Base-by-base conservation (phyloP, 2,113 vertebrate genomes). In the Tachysurus vachellii region DNA sequence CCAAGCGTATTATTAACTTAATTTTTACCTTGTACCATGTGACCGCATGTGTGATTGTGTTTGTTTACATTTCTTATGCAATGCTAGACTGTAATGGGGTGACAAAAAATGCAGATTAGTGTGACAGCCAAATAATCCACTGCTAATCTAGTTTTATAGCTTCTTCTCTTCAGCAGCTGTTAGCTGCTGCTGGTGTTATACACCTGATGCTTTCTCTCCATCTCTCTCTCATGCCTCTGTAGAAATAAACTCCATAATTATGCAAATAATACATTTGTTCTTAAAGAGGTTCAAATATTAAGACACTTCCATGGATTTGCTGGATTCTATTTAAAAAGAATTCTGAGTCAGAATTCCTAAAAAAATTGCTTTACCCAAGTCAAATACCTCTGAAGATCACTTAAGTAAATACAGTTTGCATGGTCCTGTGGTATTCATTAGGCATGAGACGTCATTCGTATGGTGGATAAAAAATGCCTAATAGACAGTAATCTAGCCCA, bases 91-190 rank as follows among this genome's bases (percentile, higher is more conserved):
- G 10, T 80, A 90, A 85, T 76, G 80, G 89, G 66, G 76, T 85
- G n/a, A 23, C 36, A 21, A 85, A 82, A 88, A 83, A 88, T 53
- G 14, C 36, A 47, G 77, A 90, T 77, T 81, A 53, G 85, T 80
- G 82, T 80, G 82, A 83, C 14, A 59, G 88, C 0, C 83, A 75
- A 87, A 80, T 93, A 93, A 93, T 93, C 88, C 88, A 77, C n/a
- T 12, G 21, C 70, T 93, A 92, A 93, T 93, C 91, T 91, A 90
- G 62, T 85, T 84, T 91, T 54, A 91, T 81, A 91, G 83, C 82
- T 85, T 89, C 86, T 76, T 85, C 84, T 82, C 87, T 87, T 53
- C n/a, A 66, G 75, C 84, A 83, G 88, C 76, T 31, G 70, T 80
- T 82, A 88, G 87, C 53, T 28, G 12, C 14, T 59, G 59, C 2